Evolutionary conservation across 2,113 vertebrate species (phyloP).

Genomic region (Pionites leucogaster): DNA sequence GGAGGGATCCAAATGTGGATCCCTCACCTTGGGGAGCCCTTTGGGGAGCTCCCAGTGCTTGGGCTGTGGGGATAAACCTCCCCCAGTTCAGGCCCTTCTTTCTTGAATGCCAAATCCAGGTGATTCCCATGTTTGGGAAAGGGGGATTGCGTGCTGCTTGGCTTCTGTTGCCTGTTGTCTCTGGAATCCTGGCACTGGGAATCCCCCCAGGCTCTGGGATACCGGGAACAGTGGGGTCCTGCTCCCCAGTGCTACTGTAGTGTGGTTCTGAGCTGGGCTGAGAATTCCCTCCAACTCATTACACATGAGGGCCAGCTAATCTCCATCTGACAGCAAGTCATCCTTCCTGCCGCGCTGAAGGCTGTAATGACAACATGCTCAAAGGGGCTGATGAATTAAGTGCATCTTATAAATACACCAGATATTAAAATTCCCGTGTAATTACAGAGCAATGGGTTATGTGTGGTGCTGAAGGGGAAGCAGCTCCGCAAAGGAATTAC

Average conservation of each 20-base stretch:
- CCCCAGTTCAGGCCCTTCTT: background rate
- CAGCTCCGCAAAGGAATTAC: slow-evolving; percentile 20
- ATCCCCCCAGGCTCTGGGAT: fast-evolving
- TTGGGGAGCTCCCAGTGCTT: background rate
- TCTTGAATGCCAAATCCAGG: background rate
- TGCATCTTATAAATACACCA: slow-evolving; percentile 50
- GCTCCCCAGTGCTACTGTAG: background rate
- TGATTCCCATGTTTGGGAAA: background rate
- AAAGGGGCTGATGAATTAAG: slow-evolving; percentile 61
- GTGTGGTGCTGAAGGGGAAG: slow-evolving; percentile 49
- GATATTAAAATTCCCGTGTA: slow-evolving; percentile 49
- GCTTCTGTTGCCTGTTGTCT: background rate
- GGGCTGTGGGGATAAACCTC: background rate
- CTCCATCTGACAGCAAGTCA: slow-evolving; percentile 55
- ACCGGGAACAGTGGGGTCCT: fast-evolving
- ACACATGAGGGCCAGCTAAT: slow-evolving; percentile 33
- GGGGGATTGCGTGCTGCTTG: background rate
- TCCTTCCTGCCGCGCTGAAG: background rate
- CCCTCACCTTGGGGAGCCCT: background rate
- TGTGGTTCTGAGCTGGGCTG: background rate
- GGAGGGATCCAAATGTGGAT: background rate
- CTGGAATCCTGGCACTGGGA: background rate
- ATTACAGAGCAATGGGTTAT: slow-evolving; percentile 49
- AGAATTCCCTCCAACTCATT: background rate
- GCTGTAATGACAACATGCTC: slow-evolving; percentile 11